Evolutionary conservation across 37 sponge, comb jelly and placozoan genomes (phyloP).

Genomic region (Diacarnus erythraeanus): DNA sequence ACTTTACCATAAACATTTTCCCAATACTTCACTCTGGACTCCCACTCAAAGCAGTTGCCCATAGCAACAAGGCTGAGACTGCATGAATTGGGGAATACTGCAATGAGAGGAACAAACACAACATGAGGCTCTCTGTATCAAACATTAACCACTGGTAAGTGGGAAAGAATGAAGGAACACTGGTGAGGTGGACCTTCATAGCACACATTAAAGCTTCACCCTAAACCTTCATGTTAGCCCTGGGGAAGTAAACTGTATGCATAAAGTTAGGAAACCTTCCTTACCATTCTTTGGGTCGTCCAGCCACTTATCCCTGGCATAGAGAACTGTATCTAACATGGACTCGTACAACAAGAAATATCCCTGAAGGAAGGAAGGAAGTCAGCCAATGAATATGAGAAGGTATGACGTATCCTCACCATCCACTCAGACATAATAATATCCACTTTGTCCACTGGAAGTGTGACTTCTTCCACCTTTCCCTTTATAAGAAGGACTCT

Average conservation of each 20-base stretch:
- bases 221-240: too few relatives aligned
- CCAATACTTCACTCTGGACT: slow-evolving; percentile 62
- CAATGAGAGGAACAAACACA: background rate
- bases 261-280: too few relatives aligned
- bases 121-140: too few relatives aligned
- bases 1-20: slow-evolving; percentile 76
- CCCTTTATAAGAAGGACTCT: slow-evolving; percentile 53
- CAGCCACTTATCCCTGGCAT: slow-evolving; percentile 80
- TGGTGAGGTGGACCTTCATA: too few relatives aligned
- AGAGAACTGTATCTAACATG: slow-evolving; percentile 82
- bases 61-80: slow-evolving; percentile 70
- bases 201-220: too few relatives aligned
- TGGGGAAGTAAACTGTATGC: too few relatives aligned
- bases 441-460: slow-evolving; percentile 81
- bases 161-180: too few relatives aligned
- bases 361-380: slow-evolving; percentile 53
- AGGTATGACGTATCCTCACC: slow-evolving; percentile 18
- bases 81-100: slow-evolving; percentile 77
- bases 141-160: too few relatives aligned
- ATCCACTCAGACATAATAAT: slow-evolving; percentile 93
- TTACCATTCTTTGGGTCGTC: slow-evolving; percentile 45
- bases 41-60: slow-evolving; percentile 28
- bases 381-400: background rate
- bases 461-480: slow-evolving; percentile 58
- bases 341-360: slow-evolving; percentile 87